phyloP scores from a whole-genome alignment of 1,140 invertebrate genomes.

The Plectrocnemia conspersa region DNA sequence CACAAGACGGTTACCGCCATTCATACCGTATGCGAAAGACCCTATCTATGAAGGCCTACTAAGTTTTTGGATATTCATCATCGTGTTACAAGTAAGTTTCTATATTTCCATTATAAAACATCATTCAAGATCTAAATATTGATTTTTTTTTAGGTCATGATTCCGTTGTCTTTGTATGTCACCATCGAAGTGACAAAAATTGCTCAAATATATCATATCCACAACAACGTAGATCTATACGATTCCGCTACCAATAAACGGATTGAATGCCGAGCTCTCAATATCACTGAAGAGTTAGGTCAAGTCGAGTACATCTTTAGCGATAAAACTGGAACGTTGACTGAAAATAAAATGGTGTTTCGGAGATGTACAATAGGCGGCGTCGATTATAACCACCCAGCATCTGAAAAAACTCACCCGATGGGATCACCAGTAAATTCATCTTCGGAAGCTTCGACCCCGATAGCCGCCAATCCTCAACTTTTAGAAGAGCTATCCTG shows the following conservation, averaged over 20 bases:
- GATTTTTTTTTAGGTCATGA: slow-evolving; percentile 72
- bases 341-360: slow-evolving; percentile 97
- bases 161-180: slow-evolving; percentile 94
- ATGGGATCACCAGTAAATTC: slow-evolving; percentile 36
- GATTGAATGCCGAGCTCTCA: slow-evolving; percentile 91
- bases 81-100: slow-evolving; percentile 77
- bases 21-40: slow-evolving; percentile 54
- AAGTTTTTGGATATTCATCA: slow-evolving; percentile 93
- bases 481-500: slow-evolving; percentile 61
- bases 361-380: slow-evolving; percentile 83
- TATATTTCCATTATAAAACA: slow-evolving; percentile 2
- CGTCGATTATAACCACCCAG: slow-evolving; percentile 80
- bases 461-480: slow-evolving; percentile 60
- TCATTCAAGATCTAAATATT: slow-evolving; percentile 13
- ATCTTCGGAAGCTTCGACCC: slow-evolving; percentile 43
- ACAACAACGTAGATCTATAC: slow-evolving; percentile 82
- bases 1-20: slow-evolving; percentile 55
- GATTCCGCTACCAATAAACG: slow-evolving; percentile 77
- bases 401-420: slow-evolving; percentile 40
- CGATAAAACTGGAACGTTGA: slow-evolving; percentile 96
- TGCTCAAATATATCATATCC: slow-evolving; percentile 92
- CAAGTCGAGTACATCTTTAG: slow-evolving; percentile 96
- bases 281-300: slow-evolving; percentile 95
- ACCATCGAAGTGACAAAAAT: slow-evolving; percentile 96
- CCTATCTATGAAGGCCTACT: slow-evolving; percentile 77